Percentiles rank a stretch among this genome's conserved stretches.
Evolutionary conservation across 2,113 vertebrate genomes (phyloP).

Genomic region (Cyphomyrus plagiostoma): DNA sequence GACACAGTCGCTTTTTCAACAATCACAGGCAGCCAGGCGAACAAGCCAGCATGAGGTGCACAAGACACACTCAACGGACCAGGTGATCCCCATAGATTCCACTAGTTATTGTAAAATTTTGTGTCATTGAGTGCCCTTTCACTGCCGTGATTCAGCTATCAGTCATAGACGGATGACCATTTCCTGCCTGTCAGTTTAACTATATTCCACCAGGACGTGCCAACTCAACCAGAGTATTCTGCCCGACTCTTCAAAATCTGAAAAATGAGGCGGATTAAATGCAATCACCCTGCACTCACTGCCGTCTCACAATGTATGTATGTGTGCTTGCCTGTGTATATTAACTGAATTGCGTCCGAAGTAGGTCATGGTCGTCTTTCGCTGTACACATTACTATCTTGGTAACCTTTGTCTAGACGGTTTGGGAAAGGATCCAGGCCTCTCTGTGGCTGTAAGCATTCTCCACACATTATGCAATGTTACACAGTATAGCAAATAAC

Average conservation of each 20-base stretch:
- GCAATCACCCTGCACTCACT: background rate
- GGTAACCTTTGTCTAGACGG: conserved; percentile 29
- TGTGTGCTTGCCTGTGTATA: conserved; percentile 9
- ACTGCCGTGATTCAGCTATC: background rate
- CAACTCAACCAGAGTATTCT: background rate
- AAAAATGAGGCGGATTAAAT: background rate
- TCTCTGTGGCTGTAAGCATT: background rate
- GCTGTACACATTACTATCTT: conserved; percentile 20
- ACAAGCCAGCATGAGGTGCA: background rate
- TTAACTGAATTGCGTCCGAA: conserved; percentile 13
- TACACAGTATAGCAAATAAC: conserved; percentile 22
- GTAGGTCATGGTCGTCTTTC: conserved; percentile 22
- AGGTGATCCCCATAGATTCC: background rate
- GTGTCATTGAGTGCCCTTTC: background rate
- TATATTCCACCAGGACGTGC: background rate
- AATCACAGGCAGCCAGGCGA: background rate
- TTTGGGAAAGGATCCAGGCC: conserved; percentile 6
- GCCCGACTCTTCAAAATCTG: background rate
- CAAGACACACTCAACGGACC: background rate
- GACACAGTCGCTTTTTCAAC: background rate
- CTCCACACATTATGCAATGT: conserved; percentile 25
- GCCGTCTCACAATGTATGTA: background rate
- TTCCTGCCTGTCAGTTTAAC: background rate
- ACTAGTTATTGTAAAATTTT: background rate
- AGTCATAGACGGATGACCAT: background rate